phyloP scores from a whole-genome alignment of 1,140 invertebrate genomes.

The Drosophila nannoptera region DNA sequence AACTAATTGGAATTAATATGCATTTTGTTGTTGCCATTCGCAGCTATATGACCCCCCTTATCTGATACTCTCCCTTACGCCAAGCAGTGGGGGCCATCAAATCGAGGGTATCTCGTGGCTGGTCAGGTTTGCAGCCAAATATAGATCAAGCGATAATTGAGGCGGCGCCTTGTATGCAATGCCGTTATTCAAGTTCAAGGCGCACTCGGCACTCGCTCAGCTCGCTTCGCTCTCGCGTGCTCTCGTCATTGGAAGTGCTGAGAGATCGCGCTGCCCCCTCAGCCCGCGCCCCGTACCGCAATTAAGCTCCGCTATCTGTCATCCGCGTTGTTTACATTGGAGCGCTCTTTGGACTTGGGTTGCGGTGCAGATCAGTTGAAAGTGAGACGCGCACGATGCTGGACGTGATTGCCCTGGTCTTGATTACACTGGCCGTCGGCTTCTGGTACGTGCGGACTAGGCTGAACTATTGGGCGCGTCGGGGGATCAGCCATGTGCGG shows the following conservation, averaged over 20 bases:
- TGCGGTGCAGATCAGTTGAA: constrained; percentile 33
- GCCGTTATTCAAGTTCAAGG: constrained; percentile 27
- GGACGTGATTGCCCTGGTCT: constrained; percentile 52
- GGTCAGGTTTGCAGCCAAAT: neutral
- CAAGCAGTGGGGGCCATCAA: too few relatives aligned
- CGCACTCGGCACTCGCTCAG: neutral
- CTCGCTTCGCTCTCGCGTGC: neutral
- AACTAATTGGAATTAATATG: too few relatives aligned
- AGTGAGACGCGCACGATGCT: constrained; percentile 50
- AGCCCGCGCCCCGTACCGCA: neutral
- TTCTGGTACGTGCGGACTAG: constrained; percentile 56
- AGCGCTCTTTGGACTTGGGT: constrained; percentile 15
- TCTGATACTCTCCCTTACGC: too few relatives aligned
- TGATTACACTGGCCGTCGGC: constrained; percentile 43
- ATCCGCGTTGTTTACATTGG: constrained; percentile 18
- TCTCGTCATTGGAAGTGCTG: neutral
- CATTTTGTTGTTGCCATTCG: too few relatives aligned
- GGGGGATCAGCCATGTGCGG: constrained; percentile 66
- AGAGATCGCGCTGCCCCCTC: neutral
- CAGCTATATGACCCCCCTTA: too few relatives aligned
- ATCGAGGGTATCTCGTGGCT: too few relatives aligned
- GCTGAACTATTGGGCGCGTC: constrained; percentile 79
- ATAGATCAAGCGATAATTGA: neutral
- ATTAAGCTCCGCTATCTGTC: constrained; percentile 21
- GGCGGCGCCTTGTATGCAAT: constrained; percentile 5